phyloP scores from a whole-genome alignment of 2,797 vertebrate genomes.

The Arnoldichthys spilopterus region DNA sequence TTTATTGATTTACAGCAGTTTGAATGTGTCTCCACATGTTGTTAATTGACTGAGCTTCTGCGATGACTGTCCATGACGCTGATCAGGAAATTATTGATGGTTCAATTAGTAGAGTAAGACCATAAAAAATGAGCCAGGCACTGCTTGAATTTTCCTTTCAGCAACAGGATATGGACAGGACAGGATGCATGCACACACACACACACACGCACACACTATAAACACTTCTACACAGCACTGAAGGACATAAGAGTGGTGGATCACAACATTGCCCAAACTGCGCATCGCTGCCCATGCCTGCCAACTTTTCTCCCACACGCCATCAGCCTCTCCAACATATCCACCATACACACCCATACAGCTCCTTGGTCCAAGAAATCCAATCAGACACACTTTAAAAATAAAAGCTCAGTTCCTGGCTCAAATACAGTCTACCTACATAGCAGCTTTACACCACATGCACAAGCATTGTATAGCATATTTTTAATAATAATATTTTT shows the following conservation, averaged over 20 bases:
- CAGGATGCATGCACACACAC: not conserved
- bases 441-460: too few relatives aligned
- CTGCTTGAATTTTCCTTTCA: conserved; percentile 41
- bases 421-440: too few relatives aligned
- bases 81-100: conserved; percentile 60
- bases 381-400: too few relatives aligned
- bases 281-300: conserved; percentile 45
- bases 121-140: conserved; percentile 59
- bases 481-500: too few relatives aligned
- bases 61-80: conserved; percentile 22
- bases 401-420: too few relatives aligned
- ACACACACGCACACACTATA: not conserved
- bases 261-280: conserved; percentile 31
- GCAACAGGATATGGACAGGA: conserved; percentile 28
- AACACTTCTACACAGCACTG: conserved; percentile 37
- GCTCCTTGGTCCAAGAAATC: too few relatives aligned
- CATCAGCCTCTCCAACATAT: conserved; percentile 41
- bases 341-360: too few relatives aligned
- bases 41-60: conserved; percentile 24
- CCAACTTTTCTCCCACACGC: conserved; percentile 51
- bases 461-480: too few relatives aligned
- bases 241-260: conserved; percentile 58
- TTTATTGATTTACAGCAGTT: not conserved
- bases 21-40: not conserved
- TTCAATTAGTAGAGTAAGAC: conserved; percentile 67